Evolutionary conservation across 2,113 vertebrate species (phyloP).

Genomic region (Python bivittatus): DNA sequence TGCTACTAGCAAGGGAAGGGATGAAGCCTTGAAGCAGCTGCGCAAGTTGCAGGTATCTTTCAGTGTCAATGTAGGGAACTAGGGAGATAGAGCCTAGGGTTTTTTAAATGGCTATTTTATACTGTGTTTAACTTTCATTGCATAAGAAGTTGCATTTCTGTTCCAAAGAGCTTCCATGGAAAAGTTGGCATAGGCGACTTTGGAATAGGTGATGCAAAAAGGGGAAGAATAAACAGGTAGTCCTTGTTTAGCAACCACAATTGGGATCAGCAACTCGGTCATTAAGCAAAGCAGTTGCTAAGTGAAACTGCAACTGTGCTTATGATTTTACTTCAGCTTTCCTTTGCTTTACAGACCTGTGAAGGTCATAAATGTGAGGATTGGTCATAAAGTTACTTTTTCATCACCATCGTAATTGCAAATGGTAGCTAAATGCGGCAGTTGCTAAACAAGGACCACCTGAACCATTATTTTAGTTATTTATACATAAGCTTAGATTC

Average conservation of each 20-base stretch:
- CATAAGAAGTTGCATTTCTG: background rate
- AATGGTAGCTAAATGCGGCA: background rate
- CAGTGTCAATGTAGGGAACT: rapidly evolving
- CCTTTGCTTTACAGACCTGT: background rate
- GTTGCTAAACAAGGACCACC: background rate
- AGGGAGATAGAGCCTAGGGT: too few relatives aligned
- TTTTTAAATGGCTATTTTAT: background rate
- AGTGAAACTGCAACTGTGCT: background rate
- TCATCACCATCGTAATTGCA: background rate
- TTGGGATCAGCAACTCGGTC: background rate
- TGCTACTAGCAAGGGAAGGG: slow-evolving; percentile 76
- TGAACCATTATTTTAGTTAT: background rate
- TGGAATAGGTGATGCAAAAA: background rate
- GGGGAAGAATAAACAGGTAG: background rate
- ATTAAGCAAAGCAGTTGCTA: background rate
- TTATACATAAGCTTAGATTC: background rate
- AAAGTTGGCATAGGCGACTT: background rate
- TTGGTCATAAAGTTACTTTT: background rate
- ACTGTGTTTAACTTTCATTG: background rate
- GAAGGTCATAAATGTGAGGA: background rate
- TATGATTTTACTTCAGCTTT: background rate
- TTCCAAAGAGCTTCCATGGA: background rate
- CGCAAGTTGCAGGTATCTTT: slow-evolving; percentile 81
- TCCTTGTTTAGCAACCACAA: background rate
- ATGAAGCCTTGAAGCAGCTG: slow-evolving; percentile 84